These are phyloP conservation scores for Tetrax tetrax DNA, from an alignment of 2,113 vertebrate genomes.

Conservation along the genomic window DNA sequence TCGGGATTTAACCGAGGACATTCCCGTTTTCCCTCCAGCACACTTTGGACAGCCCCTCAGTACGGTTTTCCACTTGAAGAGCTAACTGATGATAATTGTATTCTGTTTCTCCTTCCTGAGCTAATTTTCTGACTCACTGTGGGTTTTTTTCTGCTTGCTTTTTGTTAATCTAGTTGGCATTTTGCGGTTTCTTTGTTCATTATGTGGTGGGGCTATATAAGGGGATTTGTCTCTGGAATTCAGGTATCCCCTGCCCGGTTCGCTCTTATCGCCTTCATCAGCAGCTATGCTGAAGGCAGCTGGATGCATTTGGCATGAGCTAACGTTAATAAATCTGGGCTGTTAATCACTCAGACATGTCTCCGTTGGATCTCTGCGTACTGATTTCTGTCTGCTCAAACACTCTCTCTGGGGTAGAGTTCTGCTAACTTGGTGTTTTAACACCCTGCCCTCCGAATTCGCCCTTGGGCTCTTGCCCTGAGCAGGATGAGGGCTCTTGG, in stretches of 20 bases:
- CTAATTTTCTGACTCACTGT: constrained; percentile 63
- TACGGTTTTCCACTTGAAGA: constrained; percentile 33
- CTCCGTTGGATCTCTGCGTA: background rate
- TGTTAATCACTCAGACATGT: constrained; percentile 60
- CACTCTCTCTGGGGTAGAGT: background rate
- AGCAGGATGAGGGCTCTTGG: rapidly evolving
- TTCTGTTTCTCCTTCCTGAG: constrained; percentile 43
- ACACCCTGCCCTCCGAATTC: background rate
- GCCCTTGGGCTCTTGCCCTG: background rate
- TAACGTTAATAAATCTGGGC: constrained; percentile 35
- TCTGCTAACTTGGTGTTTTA: background rate
- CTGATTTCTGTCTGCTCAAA: background rate
- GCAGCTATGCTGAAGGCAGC: constrained; percentile 50
- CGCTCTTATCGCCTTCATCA: constrained; percentile 50
- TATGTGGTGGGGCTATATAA: constrained; percentile 24
- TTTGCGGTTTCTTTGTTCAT: constrained; percentile 61
- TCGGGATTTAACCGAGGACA: background rate
- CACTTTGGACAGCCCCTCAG: background rate
- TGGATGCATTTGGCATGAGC: constrained; percentile 56
- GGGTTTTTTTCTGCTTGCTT: constrained; percentile 11
- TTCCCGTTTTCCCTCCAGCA: background rate
- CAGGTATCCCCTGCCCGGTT: constrained; percentile 38
- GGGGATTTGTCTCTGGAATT: constrained; percentile 63
- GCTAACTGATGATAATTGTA: constrained; percentile 31
- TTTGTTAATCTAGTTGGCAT: constrained; percentile 59